Base-by-base conservation (phyloP, 2,113 vertebrate genomes). In the Nannobrachium achirus region DNA sequence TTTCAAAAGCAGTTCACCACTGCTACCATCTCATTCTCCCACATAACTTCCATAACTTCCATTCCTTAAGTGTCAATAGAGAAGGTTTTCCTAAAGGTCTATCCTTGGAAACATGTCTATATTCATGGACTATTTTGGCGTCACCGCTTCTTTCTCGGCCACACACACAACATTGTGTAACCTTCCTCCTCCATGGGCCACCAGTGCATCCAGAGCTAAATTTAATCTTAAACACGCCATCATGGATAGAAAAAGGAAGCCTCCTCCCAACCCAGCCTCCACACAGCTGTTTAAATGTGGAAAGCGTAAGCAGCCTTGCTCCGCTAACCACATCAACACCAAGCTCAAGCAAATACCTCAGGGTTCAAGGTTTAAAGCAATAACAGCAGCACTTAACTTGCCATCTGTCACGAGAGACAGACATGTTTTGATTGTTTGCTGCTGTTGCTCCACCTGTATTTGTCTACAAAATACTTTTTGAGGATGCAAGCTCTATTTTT, bases 261-360 rank as follows among this genome's bases (percentile, higher is more conserved):
- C 19, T 61, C 15, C 18, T 65, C n/a, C 7, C 14, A 53, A 16
- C 62, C 51, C 66, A 66, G 64, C 59, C 42, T 25, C 18, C 14
- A 46, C 56, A 46, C 56, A 74, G 71, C 66, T 63, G 62, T 52
- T 19, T 61, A 42, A 61, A 45, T 4, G 62, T 33, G 15, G 56
- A 33, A 9, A 18, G 44, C 55, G 33, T 14, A 48, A 55, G 65
- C 8, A 5, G 40, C 13, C 52, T 67, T 56, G 52, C 56, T 66
- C 48, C 56, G 19, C 46, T 41, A 11, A 46, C 66, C 76, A 74
- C 66, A 79, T 70, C 66, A 74, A 62, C 39, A 56, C 6, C 16
- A 8, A 25, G 49, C 25, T 19, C 61, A 57, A 79, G 44, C 42
- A 63, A 61, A 73, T 48, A 41, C 14, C 69, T 60, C 59, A 19